Base-by-base conservation (phyloP, 2,113 vertebrate species). In the Astur gentilis region DNA sequence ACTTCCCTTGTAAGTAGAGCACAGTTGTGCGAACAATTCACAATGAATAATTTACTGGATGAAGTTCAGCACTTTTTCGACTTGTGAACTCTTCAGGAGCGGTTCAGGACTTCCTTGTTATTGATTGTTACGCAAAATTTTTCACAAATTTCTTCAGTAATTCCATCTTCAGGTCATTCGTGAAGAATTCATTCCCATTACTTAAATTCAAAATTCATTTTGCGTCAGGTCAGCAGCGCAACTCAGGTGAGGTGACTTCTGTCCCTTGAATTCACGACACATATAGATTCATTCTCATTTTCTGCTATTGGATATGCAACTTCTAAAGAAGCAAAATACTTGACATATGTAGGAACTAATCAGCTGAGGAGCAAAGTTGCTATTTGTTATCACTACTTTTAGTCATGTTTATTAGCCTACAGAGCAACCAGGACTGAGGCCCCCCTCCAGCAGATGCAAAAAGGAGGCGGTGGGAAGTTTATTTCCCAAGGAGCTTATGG, bases 21-120 rank as follows among this genome's bases (percentile, higher is more conserved):
- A 93, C 96, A 96, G 93, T 94, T 97, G 94, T 81, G 84, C 0
- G 84, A 93, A 90, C 89, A 95, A 83, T 93, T 95, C 87, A 88
- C 44, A 49, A 81, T 86, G 60, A 78, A 95, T 90, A 88, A 93
- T 91, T 95, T 95, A 80, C n/a, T 97, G 94, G 93, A 91, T 62
- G 76, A 91, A 88, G 38, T 85, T 97, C 91, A 93, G 75, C 75
- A 44, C 50, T 67, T 87, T 88, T 94, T 95, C 77, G 84, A 88
- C 71, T 93, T 86, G 75, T 62, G 82, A 86, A 90, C 47, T 91
- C 71, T 42, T 64, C 44, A 64, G 71, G 50, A 90, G 13, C 3
- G 1, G 52, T 72, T 91, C 44, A 54, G 72, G 75, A 88, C 66
- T 93, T 89, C 69, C 38, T 93, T 80, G 25, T 49, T 85, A 60